Evolutionary conservation across 2,797 vertebrate species (phyloP), one percentile per base, ranked within the genome.

Genomic region (Clamator glandarius): DNA sequence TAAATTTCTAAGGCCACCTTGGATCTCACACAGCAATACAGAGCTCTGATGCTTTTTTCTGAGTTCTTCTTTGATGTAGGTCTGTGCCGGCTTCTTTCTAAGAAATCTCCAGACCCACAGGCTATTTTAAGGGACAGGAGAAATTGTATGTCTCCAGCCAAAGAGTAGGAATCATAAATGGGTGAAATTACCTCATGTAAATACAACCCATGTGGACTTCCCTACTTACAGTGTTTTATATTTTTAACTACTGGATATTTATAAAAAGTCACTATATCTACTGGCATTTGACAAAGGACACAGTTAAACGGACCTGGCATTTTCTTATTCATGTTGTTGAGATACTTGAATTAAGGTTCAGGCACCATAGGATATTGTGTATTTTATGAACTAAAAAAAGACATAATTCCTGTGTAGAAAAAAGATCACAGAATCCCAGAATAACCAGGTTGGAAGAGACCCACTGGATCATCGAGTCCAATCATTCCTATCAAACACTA

Each of bases 201-300:
- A 88, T 69, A 81, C 76, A 93, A 88, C 51, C 63, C 41, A 57
- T 46, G 59, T 54, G 88, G 63, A 70, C 74, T 79, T 91, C 78
- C 88, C 92, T 90, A 67, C 76, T 93, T 91, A 79, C 3, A 86
- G 82, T 69, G 21, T 79, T 92, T 95, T 79, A 93, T 91, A 92
- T 81, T 92, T 93, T 95, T 91, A 94, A 95, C 91, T 95, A 82
- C 83, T 77, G 70, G 83, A 67, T 93, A 95, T 94, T 97, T 96
- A 87, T 84, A 84, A 94, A 96, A 96, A 97, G 95, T 95, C 93
- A 95, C 91, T 36, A 86, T 92, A 80, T 88, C 82, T 92, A 81
- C 64, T 96, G 94, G 87, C 94, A 96, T 95, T 96, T 95, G 95
- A 95, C 92, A 95, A 96, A 96, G 96, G 94, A 97, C 92, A 90